These are phyloP conservation scores for Colistium nudipinnis DNA, from an alignment of 2,113 vertebrate genomes.

Conservation along the genomic window DNA sequence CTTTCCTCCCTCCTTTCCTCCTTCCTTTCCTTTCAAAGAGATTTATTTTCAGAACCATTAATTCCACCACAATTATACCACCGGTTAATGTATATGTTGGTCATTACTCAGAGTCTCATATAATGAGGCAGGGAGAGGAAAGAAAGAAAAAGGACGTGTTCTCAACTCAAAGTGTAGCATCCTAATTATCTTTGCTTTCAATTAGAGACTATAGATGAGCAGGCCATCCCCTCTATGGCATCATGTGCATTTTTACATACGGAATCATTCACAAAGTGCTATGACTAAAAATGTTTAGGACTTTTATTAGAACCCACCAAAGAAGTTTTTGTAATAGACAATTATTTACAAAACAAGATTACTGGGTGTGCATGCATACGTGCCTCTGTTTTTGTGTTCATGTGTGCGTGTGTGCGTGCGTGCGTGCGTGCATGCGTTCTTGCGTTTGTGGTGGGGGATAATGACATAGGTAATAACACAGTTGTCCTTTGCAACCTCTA, in stretches of 20 bases:
- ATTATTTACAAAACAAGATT: no score
- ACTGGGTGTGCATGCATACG: no score
- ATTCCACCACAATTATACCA: constrained; percentile 52
- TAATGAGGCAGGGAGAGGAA: constrained; percentile 56
- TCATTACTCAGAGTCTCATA: constrained; percentile 58
- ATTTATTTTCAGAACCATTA: constrained; percentile 66
- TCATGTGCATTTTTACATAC: neutral
- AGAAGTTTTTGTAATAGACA: no score
- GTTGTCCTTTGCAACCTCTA: no score
- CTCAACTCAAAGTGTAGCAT: constrained; percentile 39
- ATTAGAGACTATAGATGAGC: constrained; percentile 46
- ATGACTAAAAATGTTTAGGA: neutral
- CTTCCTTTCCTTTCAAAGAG: constrained; percentile 42
- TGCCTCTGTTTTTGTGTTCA: no score
- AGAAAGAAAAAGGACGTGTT: constrained; percentile 44
- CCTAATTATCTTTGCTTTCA: constrained; percentile 58
- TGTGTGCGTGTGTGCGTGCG: no score
- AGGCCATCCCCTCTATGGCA: neutral
- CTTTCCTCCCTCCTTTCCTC: constrained; percentile 19
- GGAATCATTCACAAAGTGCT: neutral
- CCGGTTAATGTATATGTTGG: constrained; percentile 57
- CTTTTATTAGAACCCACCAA: no score
- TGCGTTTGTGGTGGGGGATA: no score
- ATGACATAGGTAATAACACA: no score
- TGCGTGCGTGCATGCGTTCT: no score